Conservation (phyloP, 2,797 vertebrate genomes). For the Platyrinchus mystaceus region DNA sequence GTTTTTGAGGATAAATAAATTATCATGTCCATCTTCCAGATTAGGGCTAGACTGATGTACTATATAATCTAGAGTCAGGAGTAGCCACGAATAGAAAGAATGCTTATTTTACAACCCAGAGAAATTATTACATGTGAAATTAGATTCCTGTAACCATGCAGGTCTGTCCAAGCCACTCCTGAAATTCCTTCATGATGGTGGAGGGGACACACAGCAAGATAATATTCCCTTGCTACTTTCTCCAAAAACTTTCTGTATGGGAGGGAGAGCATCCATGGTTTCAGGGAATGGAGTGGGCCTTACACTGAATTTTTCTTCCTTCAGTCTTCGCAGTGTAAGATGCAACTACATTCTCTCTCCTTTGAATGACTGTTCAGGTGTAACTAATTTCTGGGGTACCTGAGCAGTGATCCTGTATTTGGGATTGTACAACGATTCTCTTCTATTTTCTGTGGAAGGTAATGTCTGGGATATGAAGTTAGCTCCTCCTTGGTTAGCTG, state of each 20-base stretch:
- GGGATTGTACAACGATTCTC: neutral
- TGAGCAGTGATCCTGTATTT: neutral
- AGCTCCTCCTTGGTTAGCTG: neutral
- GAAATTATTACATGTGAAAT: conserved; percentile 43
- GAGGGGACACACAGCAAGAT: neutral
- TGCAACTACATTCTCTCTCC: neutral
- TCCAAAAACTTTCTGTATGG: neutral
- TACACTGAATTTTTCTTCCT: neutral
- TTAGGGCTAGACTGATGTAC: conserved; percentile 12
- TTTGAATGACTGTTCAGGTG: neutral
- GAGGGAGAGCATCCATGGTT: neutral
- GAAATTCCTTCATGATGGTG: neutral
- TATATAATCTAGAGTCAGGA: neutral
- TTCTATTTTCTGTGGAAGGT: neutral
- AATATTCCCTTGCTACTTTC: neutral
- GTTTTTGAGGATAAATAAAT: conserved; percentile 21
- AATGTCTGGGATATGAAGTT: neutral
- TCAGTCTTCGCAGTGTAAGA: neutral
- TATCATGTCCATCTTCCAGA: conserved; percentile 30
- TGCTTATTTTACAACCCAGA: conserved; percentile 27
- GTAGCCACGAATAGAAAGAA: conserved; percentile 33
- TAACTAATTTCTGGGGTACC: neutral
- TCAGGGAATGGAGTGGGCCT: neutral
- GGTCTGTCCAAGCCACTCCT: conserved; percentile 29
- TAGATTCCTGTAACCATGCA: conserved; percentile 24